Evolutionary conservation across 2,888 invertebrate species (phyloP), one percentile per base, ranked within the genome.

Genomic region (Acronicta leporina): DNA sequence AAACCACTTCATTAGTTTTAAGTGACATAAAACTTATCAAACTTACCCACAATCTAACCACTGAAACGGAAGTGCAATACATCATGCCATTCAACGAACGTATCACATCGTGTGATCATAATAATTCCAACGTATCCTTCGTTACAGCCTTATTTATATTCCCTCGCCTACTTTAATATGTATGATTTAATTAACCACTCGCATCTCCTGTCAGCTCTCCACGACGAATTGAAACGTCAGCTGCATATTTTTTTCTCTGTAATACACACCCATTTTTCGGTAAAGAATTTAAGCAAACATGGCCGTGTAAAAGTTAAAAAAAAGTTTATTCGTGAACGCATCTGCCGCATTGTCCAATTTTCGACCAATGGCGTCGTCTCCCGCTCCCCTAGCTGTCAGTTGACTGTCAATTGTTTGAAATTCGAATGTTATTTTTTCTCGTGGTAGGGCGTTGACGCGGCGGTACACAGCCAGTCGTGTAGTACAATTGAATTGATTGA

Each of bases 351-450:
- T 93, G 93, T 92, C 87, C 91, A 92, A 92, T 90, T 88, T 84
- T 82, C 88, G 82, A 85, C 93, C 94, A 93, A 94, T 93, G 74
- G 87, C 83, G 72, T 71, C 81, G 84, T 72, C 77, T 90, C 90
- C 87, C 87, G 91, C 89, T 92, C 93, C 94, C 94, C 94, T 92
- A 87, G 90, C 92, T 92, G 94, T 92, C 93, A 93, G 83, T 89
- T 88, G 86, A 83, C 87, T 90, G 91, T 88, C 87, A 91, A 91
- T 87, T 87, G 87, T 88, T 86, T 82, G 84, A 86, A 86, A 86
- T 90, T 87, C 83, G 87, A 86, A 87, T 89, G 87, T 88, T 88
- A 85, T 89, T 90, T 88, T 91, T 90, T 91, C 58, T 89, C 85
- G 68, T 66, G 63, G 76, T 83, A 89, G 93, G 93, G 93, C 94